Percentiles rank a stretch among this genome's conserved stretches.
phyloP scores from a whole-genome alignment of 2,888 invertebrate genomes.

The Callosobruchus maculatus region DNA sequence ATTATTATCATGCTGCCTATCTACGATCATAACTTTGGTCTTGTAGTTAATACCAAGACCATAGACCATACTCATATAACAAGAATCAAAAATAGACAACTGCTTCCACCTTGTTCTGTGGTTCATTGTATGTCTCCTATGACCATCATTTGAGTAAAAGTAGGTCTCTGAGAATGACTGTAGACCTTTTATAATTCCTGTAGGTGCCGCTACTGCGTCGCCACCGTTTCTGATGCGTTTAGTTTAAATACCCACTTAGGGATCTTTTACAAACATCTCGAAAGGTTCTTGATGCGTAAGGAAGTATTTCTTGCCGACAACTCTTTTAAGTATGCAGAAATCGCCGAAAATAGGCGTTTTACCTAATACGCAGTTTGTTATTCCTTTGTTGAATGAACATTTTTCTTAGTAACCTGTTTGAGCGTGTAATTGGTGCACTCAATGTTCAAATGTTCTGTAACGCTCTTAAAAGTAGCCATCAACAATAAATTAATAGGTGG shows the following conservation, averaged over 20 bases:
- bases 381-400: neutral
- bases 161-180: no score
- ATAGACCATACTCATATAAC: no score
- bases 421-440: neutral
- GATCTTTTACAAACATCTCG: neutral
- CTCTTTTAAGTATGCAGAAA: neutral
- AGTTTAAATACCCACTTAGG: neutral
- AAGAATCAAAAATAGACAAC: no score
- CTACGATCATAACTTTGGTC: no score
- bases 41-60: no score
- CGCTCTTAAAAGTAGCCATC: neutral
- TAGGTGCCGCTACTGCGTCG: neutral
- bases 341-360: neutral
- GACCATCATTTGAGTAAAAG: no score
- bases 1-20: no score
- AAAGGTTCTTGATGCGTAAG: neutral
- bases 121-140: no score
- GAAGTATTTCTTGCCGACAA: neutral
- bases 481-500: neutral
- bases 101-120: no score
- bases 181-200: no score
- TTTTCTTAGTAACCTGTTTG: neutral
- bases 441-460: no score
- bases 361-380: neutral
- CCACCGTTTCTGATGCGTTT: neutral